These are phyloP conservation scores for Spea multiplicata DNA, from an alignment of 2,113 vertebrate genomes.

Conservation along the genomic window DNA sequence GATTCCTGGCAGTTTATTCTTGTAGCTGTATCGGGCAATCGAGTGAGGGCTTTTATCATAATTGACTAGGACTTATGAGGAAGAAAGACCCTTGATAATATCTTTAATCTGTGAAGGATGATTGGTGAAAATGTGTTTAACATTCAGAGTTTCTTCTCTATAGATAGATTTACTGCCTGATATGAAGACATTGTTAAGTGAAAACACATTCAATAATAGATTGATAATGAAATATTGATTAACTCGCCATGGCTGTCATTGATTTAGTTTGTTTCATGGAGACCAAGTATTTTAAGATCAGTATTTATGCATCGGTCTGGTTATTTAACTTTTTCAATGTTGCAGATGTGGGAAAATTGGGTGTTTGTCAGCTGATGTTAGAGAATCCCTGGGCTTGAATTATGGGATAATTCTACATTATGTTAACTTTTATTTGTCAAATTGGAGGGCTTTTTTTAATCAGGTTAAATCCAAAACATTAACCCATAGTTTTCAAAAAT, in stretches of 20 bases:
- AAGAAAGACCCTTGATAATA: slow-evolving; percentile 37
- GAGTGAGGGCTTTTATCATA: slow-evolving; percentile 38
- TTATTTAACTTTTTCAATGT: slow-evolving; percentile 13
- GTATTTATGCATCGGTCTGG: slow-evolving; percentile 14
- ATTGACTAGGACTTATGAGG: slow-evolving; percentile 37
- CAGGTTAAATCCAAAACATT: too few relatives aligned
- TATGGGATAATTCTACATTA: too few relatives aligned
- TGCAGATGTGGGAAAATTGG: background rate
- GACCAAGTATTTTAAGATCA: slow-evolving; percentile 14
- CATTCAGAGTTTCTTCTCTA: slow-evolving; percentile 28
- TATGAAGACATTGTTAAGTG: slow-evolving; percentile 42
- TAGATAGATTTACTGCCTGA: slow-evolving; percentile 46
- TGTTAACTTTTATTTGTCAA: too few relatives aligned
- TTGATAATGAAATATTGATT: slow-evolving; percentile 54
- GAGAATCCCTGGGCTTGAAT: too few relatives aligned
- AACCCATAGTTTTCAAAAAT: too few relatives aligned
- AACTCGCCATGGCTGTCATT: background rate
- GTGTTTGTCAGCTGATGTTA: too few relatives aligned
- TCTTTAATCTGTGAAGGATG: slow-evolving; percentile 38
- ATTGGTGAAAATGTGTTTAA: slow-evolving; percentile 45
- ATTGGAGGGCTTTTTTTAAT: too few relatives aligned
- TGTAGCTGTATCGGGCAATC: slow-evolving; percentile 22
- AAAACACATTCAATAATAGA: slow-evolving; percentile 42
- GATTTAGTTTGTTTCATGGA: slow-evolving; percentile 27
- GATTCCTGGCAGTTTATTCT: background rate